A percentile compares a stretch with the other conserved stretches of the same genome.
Evolutionary conservation across 2,888 invertebrate genomes (phyloP).

Genomic region (Rotaria macrura): DNA sequence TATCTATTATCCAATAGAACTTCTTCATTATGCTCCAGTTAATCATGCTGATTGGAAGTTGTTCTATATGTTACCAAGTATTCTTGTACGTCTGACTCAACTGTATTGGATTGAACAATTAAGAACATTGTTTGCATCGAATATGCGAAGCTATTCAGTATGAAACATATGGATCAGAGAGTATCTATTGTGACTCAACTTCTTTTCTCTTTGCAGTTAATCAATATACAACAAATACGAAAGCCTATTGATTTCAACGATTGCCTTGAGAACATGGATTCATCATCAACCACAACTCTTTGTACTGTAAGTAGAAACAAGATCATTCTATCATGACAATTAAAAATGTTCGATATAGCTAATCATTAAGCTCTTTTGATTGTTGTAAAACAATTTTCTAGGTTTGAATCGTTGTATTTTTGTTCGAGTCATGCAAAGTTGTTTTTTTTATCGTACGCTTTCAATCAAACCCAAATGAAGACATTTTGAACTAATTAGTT

Average conservation of each 20-base stretch:
- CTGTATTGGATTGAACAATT: conserved; percentile 1
- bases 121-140: background rate
- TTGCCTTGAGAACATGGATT: background rate
- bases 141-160: background rate
- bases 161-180: no score
- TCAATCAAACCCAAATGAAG: no score
- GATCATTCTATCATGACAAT: no score
- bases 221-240: background rate
- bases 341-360: no score
- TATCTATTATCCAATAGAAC: background rate
- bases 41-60: background rate
- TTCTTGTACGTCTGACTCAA: background rate
- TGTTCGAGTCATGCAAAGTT: no score
- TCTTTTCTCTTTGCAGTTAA: background rate
- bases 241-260: background rate
- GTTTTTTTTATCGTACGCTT: no score
- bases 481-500: no score
- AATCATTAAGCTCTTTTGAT: no score
- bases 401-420: no score
- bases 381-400: no score
- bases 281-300: background rate
- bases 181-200: background rate
- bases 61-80: background rate
- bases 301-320: background rate
- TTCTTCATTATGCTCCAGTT: background rate